Percentiles rank a stretch among this genome's conserved stretches.
Evolutionary conservation across 2,888 invertebrate species (phyloP).

Genomic region (Drosophila cognata): DNA sequence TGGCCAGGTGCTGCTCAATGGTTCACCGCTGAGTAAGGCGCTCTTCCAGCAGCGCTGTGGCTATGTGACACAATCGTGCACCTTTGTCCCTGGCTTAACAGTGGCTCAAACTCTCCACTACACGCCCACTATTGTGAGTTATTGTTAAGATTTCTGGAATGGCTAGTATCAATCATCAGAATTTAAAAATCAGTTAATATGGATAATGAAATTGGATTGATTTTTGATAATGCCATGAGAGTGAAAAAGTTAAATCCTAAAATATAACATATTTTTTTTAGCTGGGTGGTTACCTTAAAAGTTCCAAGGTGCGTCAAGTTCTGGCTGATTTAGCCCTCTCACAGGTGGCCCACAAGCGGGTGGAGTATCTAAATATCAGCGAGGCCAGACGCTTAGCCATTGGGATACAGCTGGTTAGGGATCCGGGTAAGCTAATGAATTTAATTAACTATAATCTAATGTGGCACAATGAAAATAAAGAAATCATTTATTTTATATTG

Average conservation of each 20-base stretch:
- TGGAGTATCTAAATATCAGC: conserved; percentile 93
- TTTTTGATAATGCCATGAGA: background rate
- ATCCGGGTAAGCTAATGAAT: conserved; percentile 89
- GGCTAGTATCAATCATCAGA: background rate
- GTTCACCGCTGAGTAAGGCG: conserved; percentile 91
- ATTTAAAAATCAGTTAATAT: background rate
- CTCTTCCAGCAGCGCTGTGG: conserved; percentile 94
- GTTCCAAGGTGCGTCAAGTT: conserved; percentile 95
- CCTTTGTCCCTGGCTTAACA: conserved; percentile 93
- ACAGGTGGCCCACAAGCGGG: conserved; percentile 93
- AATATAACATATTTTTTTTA: conserved; percentile 72
- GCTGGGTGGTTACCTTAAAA: conserved; percentile 91
- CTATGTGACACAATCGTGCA: conserved; percentile 94
- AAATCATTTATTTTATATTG: background rate
- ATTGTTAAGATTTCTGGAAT: accelerated
- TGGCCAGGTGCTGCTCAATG: conserved; percentile 95
- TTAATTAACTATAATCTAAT: background rate
- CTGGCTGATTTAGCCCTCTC: conserved; percentile 97
- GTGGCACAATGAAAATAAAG: background rate
- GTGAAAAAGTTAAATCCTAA: background rate
- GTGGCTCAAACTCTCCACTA: conserved; percentile 94
- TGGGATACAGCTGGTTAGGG: conserved; percentile 96
- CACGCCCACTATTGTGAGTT: conserved; percentile 90
- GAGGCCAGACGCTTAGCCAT: conserved; percentile 96
- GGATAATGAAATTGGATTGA: background rate